phyloP scores from a whole-genome alignment of 2,113 vertebrate species.

The Stercorarius parasiticus region DNA sequence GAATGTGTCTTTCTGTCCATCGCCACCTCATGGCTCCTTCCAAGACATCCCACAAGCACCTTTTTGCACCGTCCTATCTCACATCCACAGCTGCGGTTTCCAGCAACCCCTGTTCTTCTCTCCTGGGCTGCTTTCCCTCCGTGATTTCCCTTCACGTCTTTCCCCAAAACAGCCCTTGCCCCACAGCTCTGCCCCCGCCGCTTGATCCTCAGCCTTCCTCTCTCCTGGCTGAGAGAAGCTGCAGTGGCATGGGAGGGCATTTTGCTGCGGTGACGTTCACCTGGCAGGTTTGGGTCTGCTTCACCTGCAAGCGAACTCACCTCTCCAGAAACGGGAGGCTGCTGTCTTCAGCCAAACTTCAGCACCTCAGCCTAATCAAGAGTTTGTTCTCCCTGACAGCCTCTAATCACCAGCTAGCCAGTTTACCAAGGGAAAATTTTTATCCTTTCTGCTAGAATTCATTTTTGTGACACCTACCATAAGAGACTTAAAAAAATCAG shows the following conservation, averaged over 20 bases:
- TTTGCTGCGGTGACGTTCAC: not conserved
- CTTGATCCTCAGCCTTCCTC: not conserved
- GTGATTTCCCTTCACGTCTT: accelerated
- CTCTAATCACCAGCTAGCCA: slow-evolving; percentile 44
- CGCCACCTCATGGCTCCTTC: not conserved
- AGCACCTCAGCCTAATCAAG: not conserved
- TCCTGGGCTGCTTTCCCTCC: not conserved
- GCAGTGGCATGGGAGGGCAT: not conserved
- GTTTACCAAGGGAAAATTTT: slow-evolving; percentile 1
- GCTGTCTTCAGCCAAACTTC: not conserved
- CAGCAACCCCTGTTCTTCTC: not conserved
- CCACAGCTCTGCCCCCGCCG: not conserved
- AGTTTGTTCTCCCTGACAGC: slow-evolving; percentile 14
- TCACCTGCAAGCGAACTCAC: not conserved
- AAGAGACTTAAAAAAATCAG: slow-evolving; percentile 59
- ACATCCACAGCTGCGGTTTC: not conserved
- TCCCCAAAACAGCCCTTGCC: not conserved
- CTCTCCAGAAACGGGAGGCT: not conserved
- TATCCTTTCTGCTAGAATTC: slow-evolving; percentile 54
- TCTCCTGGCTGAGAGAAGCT: not conserved
- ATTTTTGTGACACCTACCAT: slow-evolving; percentile 61
- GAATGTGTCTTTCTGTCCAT: not conserved
- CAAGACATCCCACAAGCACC: not conserved
- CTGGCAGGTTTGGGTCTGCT: not conserved
- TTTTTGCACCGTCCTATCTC: not conserved